Conservation (phyloP, 2,797 vertebrate species). For the Pelochelys cantorii region DNA sequence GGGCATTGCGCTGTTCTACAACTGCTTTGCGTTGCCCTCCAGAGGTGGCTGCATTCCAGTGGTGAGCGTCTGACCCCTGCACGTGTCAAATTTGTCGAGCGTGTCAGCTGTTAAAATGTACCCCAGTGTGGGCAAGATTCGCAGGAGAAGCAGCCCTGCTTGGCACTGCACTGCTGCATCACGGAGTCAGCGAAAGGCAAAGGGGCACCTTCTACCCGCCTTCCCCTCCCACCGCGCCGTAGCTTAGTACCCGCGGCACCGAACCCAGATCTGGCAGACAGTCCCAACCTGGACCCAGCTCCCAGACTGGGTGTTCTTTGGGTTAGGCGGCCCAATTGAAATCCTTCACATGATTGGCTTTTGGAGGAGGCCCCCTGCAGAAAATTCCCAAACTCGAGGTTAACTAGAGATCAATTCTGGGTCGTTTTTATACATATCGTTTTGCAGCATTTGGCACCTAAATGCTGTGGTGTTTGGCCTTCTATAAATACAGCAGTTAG, state of each 20-base stretch:
- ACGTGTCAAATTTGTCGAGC: neutral
- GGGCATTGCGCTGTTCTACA: neutral
- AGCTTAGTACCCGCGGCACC: neutral
- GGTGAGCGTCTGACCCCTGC: neutral
- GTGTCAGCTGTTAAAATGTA: neutral
- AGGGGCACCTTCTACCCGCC: neutral
- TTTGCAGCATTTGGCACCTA: neutral
- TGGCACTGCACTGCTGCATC: neutral
- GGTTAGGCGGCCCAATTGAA: neutral
- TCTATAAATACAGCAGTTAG: neutral
- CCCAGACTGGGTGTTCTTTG: neutral
- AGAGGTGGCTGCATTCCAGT: neutral
- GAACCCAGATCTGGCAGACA: neutral
- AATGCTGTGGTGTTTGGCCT: too few species aligned
- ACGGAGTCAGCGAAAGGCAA: neutral
- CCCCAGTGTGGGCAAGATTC: neutral
- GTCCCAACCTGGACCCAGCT: neutral
- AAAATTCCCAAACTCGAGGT: neutral
- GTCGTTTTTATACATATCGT: neutral
- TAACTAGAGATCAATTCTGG: neutral
- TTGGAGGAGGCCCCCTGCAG: neutral
- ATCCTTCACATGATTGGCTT: neutral
- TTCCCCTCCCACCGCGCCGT: neutral
- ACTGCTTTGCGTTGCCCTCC: neutral
- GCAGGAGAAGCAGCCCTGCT: accelerated